Base-by-base conservation (phyloP, 2,888 invertebrate genomes). In the Cantharis rufa region DNA sequence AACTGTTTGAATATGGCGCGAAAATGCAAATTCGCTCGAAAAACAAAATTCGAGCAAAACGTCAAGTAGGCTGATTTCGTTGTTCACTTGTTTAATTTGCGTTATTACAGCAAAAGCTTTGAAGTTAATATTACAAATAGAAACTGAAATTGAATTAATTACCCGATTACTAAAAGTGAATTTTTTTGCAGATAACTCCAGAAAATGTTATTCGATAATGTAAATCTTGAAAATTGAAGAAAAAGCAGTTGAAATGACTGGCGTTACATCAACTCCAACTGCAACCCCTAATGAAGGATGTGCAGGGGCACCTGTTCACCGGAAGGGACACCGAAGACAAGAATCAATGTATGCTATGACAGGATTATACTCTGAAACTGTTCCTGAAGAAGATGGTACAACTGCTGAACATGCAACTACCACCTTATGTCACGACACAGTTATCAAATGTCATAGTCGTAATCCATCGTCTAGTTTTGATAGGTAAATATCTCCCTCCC, bases 281-380 rank as follows among this genome's bases (percentile, higher is more conserved):
- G 70, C 74, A 74, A 68, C 75, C 24, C 72, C 79, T 15, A 62
- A 32, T n/a, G 73, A 73, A 62, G 73, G 71, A 70, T 78, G 71
- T 72, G 80, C 78, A 68, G 78, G 79, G 63, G 73, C 48, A 62
- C 78, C 80, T 74, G 83, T 81, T 69, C 85, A 85, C 75, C 85
- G 86, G 77, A 86, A 86, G 81, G 86, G 86, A 24, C 87, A 87
- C 80, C n/a, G 95, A 86, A 92, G 95, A 88, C 95, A 95, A 91
- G 95, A 95, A 88, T 95, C 95, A 84, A 95, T 95, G 94, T 95
- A 95, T 88, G 94, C 95, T 82, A 95, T 95, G 95, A 95, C 95
- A 66, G 95, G 95, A 28, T 90, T 95, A 77, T 95, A 95, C 87
- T 94, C 95, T 78, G 95, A 95, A 85, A 91, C 91, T 32, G 90